These are phyloP conservation scores for Trichacis sp. DNA, from an alignment of 2,888 invertebrate species.

Conservation along the genomic window DNA sequence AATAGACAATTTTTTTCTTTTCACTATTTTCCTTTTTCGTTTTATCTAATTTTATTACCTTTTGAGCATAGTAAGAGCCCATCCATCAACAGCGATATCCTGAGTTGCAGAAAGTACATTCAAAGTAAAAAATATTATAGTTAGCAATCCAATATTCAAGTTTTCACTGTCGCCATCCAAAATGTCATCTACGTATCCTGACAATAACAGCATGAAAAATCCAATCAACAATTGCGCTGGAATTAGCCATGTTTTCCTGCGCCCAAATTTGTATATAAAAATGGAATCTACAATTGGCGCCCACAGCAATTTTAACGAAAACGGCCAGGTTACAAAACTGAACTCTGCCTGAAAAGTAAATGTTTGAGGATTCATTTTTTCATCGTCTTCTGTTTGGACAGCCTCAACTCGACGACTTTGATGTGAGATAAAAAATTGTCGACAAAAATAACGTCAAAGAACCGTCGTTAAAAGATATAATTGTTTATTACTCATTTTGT, in stretches of 20 bases:
- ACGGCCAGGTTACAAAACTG: constrained; percentile 95
- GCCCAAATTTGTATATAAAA: constrained; percentile 85
- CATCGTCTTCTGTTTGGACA: no score
- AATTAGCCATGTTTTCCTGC: constrained; percentile 95
- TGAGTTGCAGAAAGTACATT: constrained; percentile 99
- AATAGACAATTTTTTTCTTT: no score
- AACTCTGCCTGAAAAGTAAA: constrained; percentile 78
- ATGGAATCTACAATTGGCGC: constrained; percentile 97
- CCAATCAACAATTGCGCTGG: constrained; percentile 94
- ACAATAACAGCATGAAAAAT: constrained; percentile 88
- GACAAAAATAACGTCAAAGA: no score
- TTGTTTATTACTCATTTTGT: no score
- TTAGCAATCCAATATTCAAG: constrained; percentile 84
- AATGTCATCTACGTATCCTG: constrained; percentile 81
- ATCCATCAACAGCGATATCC: constrained; percentile 99
- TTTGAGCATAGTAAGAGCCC: constrained; percentile 98
- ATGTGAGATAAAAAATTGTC: no score
- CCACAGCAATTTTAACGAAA: constrained; percentile 93
- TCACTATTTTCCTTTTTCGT: no score
- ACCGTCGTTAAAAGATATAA: no score
- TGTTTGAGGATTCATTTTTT: no score
- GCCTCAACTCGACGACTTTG: no score
- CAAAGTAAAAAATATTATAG: constrained; percentile 87
- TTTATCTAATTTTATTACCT: constrained; percentile 76
- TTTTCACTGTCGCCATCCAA: constrained; percentile 75